These are phyloP conservation scores for Sarcophilus harrisii DNA, from an alignment of 2,797 vertebrate species.

Conservation along the genomic window DNA sequence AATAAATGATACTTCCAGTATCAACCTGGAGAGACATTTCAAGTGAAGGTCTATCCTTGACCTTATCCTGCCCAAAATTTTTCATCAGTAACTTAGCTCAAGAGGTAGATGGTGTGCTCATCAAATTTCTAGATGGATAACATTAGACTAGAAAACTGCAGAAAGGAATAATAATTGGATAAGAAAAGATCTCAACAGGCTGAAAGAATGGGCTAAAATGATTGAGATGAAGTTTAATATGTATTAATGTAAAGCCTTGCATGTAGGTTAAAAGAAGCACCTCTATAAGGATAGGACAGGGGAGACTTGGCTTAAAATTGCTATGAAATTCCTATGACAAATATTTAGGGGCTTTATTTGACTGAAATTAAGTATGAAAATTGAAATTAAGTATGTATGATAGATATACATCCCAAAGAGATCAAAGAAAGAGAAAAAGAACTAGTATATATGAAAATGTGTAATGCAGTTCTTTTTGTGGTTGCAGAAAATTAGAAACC, in stretches of 20 bases:
- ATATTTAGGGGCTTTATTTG: neutral
- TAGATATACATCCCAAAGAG: neutral
- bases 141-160: neutral
- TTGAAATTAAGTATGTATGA: neutral
- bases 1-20: neutral
- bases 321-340: neutral
- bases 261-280: neutral
- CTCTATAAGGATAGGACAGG: neutral
- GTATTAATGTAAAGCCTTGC: neutral
- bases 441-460: neutral
- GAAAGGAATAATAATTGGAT: neutral
- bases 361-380: neutral
- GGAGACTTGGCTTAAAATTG: neutral
- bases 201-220: neutral
- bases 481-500: neutral
- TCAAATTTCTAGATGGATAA: neutral
- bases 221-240: neutral
- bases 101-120: neutral
- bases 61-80: neutral
- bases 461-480: neutral
- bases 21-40: neutral
- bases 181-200: neutral
- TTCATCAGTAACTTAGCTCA: neutral
- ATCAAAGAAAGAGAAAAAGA: neutral
- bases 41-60: neutral